A percentile compares a stretch with the other conserved stretches of the same genome.
phyloP scores from a whole-genome alignment of 2,888 invertebrate species.

The Trissoscelio sp. region DNA sequence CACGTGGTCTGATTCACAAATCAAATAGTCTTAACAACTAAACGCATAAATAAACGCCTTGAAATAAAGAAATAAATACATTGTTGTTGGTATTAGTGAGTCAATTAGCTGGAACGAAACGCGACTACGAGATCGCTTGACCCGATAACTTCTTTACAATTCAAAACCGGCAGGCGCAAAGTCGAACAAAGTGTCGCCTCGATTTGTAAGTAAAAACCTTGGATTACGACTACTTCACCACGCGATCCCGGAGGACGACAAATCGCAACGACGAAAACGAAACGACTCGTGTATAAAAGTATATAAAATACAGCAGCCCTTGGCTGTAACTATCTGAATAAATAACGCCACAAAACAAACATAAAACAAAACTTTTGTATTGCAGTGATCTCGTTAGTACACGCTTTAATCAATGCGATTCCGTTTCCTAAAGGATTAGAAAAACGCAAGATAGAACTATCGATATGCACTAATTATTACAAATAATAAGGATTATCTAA shows the following conservation, averaged over 20 bases:
- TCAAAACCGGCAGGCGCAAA: conserved; percentile 26
- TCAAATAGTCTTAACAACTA: conserved; percentile 2
- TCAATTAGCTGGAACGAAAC: conserved; percentile 2
- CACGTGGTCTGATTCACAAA: background rate
- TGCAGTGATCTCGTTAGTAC: conserved; percentile 21
- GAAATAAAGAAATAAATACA: conserved; percentile 11
- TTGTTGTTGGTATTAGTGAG: background rate
- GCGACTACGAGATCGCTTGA: conserved; percentile 7
- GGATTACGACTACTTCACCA: conserved; percentile 48
- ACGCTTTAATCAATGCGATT: conserved; percentile 9
- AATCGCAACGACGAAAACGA: conserved; percentile 47
- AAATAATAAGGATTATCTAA: conserved; percentile 27
- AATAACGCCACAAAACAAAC: conserved; percentile 20
- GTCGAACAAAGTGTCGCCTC: conserved; percentile 25
- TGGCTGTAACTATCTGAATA: conserved; percentile 22
- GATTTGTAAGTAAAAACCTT: conserved; percentile 41
- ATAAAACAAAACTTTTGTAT: background rate
- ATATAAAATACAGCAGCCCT: conserved; percentile 53
- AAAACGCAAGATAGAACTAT: conserved; percentile 23
- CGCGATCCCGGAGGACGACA: conserved; percentile 40
- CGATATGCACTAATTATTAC: conserved; percentile 47
- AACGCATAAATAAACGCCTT: background rate
- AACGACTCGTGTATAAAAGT: conserved; percentile 58
- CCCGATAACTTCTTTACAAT: conserved; percentile 49
- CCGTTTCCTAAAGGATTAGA: conserved; percentile 9